Base-by-base conservation (phyloP, 2,888 invertebrate genomes). In the Shargacucullia verbasci region DNA sequence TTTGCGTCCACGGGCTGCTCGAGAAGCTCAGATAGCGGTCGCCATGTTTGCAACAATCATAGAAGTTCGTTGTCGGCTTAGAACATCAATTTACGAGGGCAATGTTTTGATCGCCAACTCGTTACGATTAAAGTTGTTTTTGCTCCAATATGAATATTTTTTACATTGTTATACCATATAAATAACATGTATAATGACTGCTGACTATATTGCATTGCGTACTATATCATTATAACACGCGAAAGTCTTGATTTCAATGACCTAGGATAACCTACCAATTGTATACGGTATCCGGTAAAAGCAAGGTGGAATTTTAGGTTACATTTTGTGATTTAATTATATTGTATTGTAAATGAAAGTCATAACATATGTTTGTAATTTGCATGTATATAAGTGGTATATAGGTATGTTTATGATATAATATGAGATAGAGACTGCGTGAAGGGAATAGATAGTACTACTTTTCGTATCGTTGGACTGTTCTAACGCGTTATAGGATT, bases 21-120 rank as follows among this genome's bases (percentile, higher is more conserved):
- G 86, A 91, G 92, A 93, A 92, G 91, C 94, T 91, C 91, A 92
- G 91, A 90, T 90, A 93, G 89, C 93, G 93, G 94, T 93, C 94
- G 94, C 94, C 94, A 94, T 94, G 92, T 94, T 94, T 94, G 94
- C 93, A 93, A 92, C 90, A 91, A 89, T 91, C 91, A 86, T 87
- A 89, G 88, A 85, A 88, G 85, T 89, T 86, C 84, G 85, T 88
- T 92, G 87, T 87, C 88, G 89, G 86, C 90, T 84, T 86, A 86
- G 87, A 87, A 86, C 87, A 88, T 85, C 80, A 79, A 80, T 84
- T 81, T 79, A 74, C 74, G 79, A 81, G 73, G 75, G 74, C 89
- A 86, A 87, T 93, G 92, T 93, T 93, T 88, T 92, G 91, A 79
- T 88, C 82, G 67, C 70, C 65, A 69, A 77, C 76, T 62, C 58